A percentile compares a stretch with the other conserved stretches of the same genome.
Conservation (phyloP, 2,113 vertebrate genomes). For the Phoxinus phoxinus region DNA sequence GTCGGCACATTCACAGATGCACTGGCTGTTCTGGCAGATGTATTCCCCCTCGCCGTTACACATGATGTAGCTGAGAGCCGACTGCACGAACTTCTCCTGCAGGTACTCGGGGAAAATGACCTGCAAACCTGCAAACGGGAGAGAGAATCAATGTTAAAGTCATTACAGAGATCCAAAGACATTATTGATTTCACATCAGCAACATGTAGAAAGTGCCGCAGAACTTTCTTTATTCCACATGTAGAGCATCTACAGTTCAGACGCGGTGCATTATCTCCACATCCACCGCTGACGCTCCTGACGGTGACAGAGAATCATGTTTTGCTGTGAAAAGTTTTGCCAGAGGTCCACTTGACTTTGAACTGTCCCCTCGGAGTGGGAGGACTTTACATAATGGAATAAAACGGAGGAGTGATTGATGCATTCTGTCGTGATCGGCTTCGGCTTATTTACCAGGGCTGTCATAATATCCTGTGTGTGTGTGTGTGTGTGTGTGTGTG, state of each 20-base stretch:
- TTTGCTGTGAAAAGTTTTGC: slow-evolving; percentile 42
- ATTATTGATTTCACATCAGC: slow-evolving; percentile 33
- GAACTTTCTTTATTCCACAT: slow-evolving; percentile 16
- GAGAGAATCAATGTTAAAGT: slow-evolving; percentile 34
- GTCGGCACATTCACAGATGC: slow-evolving; percentile 90
- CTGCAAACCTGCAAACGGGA: slow-evolving; percentile 86
- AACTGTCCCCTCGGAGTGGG: slow-evolving; percentile 57
- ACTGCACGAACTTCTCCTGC: slow-evolving; percentile 99
- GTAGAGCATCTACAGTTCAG: not conserved
- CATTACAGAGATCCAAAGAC: slow-evolving; percentile 24
- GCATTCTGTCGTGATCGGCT: slow-evolving; percentile 57
- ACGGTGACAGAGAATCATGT: not conserved
- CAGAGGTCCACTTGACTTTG: slow-evolving; percentile 56
- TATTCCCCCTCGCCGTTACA: slow-evolving; percentile 98
- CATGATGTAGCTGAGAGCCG: slow-evolving; percentile 99
- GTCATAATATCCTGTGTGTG: slow-evolving; percentile 40
- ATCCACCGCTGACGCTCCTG: not conserved
- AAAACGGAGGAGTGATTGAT: slow-evolving; percentile 66
- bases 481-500: slow-evolving; percentile 12
- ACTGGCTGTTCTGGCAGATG: slow-evolving; percentile 91
- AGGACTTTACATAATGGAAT: slow-evolving; percentile 60
- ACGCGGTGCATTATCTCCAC: not conserved
- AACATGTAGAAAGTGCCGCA: slow-evolving; percentile 1
- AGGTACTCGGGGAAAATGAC: slow-evolving; percentile 98
- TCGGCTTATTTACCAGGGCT: slow-evolving; percentile 62